Evolutionary conservation across 2,113 vertebrate species (phyloP).

Genomic region (Elachura formosa): DNA sequence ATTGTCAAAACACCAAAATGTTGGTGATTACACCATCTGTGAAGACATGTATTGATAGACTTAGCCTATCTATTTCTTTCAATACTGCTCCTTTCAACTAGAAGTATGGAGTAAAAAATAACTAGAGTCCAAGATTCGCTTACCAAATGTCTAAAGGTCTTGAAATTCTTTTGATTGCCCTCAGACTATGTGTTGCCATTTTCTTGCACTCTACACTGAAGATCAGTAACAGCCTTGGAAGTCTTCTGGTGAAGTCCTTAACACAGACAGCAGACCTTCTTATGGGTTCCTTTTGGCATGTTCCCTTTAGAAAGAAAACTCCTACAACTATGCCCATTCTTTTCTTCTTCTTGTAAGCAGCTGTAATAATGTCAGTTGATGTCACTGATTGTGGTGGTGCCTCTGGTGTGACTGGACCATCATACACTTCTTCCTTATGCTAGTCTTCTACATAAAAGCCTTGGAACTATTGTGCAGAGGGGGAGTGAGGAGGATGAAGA

Average conservation of each 20-base stretch:
- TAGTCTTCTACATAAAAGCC: not conserved
- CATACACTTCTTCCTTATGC: not conserved
- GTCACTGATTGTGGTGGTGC: not conserved
- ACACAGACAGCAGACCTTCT: not conserved
- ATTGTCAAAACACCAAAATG: not conserved
- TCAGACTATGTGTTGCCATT: not conserved
- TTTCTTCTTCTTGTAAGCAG: not conserved
- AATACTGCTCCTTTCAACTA: not conserved
- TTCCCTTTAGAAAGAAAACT: not conserved
- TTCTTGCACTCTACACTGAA: not conserved
- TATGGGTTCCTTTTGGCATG: not conserved
- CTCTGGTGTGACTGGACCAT: not conserved
- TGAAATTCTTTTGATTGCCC: not conserved
- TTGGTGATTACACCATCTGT: not conserved
- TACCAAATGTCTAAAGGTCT: not conserved
- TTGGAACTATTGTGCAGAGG: not conserved
- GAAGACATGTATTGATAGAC: not conserved
- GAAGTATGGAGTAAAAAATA: not conserved
- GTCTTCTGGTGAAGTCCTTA: no score
- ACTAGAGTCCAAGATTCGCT: no score
- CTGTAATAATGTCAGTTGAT: not conserved
- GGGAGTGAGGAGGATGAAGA: not conserved
- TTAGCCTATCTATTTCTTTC: not conserved
- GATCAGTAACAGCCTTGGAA: not conserved
- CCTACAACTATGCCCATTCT: no score